Percentiles rank a stretch among this genome's conserved stretches.
These are phyloP conservation scores for Papilio polyxenes DNA, from an alignment of 1,140 invertebrate genomes.

Conservation along the genomic window DNA sequence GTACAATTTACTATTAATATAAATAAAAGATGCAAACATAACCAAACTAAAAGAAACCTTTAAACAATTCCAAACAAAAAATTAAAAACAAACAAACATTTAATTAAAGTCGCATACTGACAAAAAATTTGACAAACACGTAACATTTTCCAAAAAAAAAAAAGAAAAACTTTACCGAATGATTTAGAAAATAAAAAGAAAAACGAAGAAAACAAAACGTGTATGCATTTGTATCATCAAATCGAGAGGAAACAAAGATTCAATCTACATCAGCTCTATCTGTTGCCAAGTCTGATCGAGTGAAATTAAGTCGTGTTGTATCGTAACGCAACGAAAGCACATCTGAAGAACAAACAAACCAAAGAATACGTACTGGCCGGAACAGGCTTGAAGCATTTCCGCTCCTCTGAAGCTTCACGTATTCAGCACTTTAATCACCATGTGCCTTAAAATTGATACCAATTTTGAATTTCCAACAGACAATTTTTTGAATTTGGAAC, in stretches of 20 bases:
- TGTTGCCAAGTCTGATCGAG: constrained; percentile 13
- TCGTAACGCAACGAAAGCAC: constrained; percentile 27
- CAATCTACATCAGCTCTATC: constrained; percentile 1
- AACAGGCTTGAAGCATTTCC: constrained; percentile 37
- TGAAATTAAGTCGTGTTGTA: constrained; percentile 29
- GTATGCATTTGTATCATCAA: not conserved
- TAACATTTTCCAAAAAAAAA: too few relatives aligned
- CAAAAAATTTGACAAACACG: too few relatives aligned
- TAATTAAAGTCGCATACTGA: too few relatives aligned
- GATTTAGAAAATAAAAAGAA: not conserved
- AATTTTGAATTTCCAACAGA: constrained; percentile 1
- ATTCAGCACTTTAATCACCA: constrained; percentile 18
- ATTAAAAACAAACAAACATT: too few relatives aligned
- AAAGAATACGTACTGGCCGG: constrained; percentile 34
- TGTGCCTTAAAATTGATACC: constrained; percentile 2
- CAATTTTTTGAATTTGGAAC: not conserved
- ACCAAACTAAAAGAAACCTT: too few relatives aligned
- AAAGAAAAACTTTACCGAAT: not conserved
- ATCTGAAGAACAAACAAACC: constrained; percentile 37
- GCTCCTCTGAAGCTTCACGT: not conserved
- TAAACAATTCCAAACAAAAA: too few relatives aligned
- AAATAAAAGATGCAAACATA: too few relatives aligned
- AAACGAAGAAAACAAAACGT: not conserved
- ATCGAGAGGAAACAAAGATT: not conserved
- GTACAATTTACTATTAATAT: not conserved